Percentiles rank a stretch among this genome's conserved stretches.
Evolutionary conservation across 2,113 vertebrate species (phyloP).

Genomic region (Brachyhypopomus occidentalis): DNA sequence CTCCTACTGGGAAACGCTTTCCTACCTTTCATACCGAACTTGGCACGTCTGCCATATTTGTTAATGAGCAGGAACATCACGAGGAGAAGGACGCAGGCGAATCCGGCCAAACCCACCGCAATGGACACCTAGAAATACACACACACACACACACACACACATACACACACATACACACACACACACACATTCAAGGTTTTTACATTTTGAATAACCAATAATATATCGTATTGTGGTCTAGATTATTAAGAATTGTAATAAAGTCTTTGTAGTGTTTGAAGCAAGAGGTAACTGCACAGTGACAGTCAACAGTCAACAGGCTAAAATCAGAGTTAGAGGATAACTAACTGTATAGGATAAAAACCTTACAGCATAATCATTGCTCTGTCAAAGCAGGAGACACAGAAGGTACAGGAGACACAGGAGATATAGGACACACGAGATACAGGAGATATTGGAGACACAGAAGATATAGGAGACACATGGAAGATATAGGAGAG

Average conservation of each 20-base stretch:
- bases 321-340: too few species aligned
- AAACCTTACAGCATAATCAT: too few species aligned
- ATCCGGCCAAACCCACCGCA: conserved; percentile 89
- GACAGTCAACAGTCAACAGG: too few species aligned
- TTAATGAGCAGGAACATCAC: conserved; percentile 93
- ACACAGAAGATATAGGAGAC: too few species aligned
- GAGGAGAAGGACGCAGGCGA: conserved; percentile 88
- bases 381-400: too few species aligned
- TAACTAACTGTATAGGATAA: too few species aligned
- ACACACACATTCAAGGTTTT: conserved; percentile 23
- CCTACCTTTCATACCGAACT: conserved; percentile 98
- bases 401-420: too few species aligned
- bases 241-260: conserved; percentile 3
- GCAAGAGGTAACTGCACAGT: too few species aligned
- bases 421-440: too few species aligned
- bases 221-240: not conserved
- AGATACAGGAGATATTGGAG: too few species aligned
- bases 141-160: conserved; percentile 5
- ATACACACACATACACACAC: conserved; percentile 14
- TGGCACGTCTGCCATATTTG: conserved; percentile 91
- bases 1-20: conserved; percentile 20
- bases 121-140: conserved; percentile 83
- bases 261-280: too few species aligned
- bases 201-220: not conserved
- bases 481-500: too few species aligned